Evolutionary conservation across 2,888 invertebrate genomes (phyloP), one percentile per base, ranked within the genome.

Genomic region (Napeogenes inachia): DNA sequence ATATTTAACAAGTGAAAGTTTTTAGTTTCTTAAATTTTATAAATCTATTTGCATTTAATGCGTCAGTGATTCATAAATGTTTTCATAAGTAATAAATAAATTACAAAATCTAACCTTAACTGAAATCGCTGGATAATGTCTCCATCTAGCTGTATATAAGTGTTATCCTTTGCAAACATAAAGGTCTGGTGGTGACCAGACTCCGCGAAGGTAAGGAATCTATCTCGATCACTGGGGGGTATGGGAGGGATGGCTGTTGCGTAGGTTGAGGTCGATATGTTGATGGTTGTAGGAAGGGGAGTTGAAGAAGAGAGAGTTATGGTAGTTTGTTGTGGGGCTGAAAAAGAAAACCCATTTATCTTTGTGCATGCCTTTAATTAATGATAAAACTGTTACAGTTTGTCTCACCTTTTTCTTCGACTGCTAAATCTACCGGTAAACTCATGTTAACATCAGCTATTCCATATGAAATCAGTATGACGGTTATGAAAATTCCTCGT

Each of bases 71-170:
- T 30, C 1, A n/a, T 50, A 30, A 13, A 47, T 47, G n/a, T 4
- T n/a, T 5, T 47, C 6, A n/a, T 21, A 50, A 50, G 8, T 30
- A 10, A n/a, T 2, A 21, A 30, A 30, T 3, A 30, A 4, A 56
- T 63, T 59, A 33, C 59, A 63, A 60, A 54, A 45, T 61, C 82
- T 82, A 82, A 96, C 97, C 97, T 94, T 72, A 97, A 92, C 85
- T 97, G 97, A 91, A 97, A 97, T 63, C 95, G 94, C 78, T 96
- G 95, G 78, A 97, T 96, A 67, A 96, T 95, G 79, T 95, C 95
- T n/a, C 97, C 97, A 79, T 97, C 96, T 57, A 97, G 92, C 80
- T 97, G 97, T 77, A 97, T 97, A 81, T 95, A 97, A 3, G 97
- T 97, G 76, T 97, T 96, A 71, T 95, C 96, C 78, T 96, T 95